A percentile compares a stretch with the other conserved stretches of the same genome.
Evolutionary conservation across 2,888 invertebrate species (phyloP).

Genomic region (Epistrophe grossulariae): DNA sequence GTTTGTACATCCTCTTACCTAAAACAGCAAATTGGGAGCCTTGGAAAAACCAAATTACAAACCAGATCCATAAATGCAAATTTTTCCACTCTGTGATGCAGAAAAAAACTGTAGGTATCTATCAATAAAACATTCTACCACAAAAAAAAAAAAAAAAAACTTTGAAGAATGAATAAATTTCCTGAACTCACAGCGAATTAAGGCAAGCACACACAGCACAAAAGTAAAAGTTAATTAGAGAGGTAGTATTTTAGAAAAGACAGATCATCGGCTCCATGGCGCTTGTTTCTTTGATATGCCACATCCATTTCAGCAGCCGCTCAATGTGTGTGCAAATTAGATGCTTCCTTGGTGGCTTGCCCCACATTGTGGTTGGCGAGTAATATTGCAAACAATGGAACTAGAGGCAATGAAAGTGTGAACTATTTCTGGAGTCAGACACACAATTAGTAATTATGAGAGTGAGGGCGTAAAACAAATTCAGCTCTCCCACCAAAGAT

Average conservation of each 20-base stretch:
- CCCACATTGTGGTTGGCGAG: conserved; percentile 23
- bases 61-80: conserved; percentile 37
- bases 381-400: neutral
- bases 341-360: conserved; percentile 25
- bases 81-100: conserved; percentile 20
- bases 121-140: conserved; percentile 35
- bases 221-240: conserved; percentile 73
- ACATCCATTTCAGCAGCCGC: conserved; percentile 28
- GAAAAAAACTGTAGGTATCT: conserved; percentile 17
- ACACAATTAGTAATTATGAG: conserved; percentile 18
- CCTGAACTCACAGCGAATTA: conserved; percentile 26
- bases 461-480: conserved; percentile 33
- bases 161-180: conserved; percentile 38
- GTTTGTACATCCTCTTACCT: too few relatives aligned
- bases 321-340: conserved; percentile 42
- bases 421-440: conserved; percentile 48
- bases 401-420: conserved; percentile 52
- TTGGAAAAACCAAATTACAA: neutral
- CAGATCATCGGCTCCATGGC: conserved; percentile 41
- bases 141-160: conserved; percentile 15
- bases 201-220: conserved; percentile 19
- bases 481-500: conserved; percentile 9
- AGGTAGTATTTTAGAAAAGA: conserved; percentile 33
- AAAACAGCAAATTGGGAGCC: neutral
- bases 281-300: conserved; percentile 6